These are phyloP conservation scores for Circaetus gallicus DNA, from an alignment of 2,113 vertebrate genomes.

Conservation along the genomic window DNA sequence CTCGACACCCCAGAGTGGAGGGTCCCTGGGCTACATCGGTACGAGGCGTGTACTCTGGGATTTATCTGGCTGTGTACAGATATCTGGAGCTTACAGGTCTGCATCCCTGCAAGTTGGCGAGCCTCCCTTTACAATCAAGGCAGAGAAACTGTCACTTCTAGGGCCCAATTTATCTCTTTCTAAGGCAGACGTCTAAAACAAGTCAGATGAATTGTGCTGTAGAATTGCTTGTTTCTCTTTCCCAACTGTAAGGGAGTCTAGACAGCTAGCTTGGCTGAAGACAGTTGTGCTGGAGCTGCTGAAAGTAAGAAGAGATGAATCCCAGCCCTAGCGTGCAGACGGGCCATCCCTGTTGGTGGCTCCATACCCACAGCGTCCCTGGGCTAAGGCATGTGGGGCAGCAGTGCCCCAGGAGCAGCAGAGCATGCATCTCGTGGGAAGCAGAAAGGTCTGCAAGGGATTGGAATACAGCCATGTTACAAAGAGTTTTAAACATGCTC, in stretches of 20 bases:
- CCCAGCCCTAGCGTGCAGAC: neutral
- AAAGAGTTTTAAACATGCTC: neutral
- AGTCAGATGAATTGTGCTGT: slow-evolving; percentile 6
- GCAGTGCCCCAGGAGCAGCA: neutral
- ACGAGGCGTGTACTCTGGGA: neutral
- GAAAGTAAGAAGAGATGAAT: neutral
- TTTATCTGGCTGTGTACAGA: neutral
- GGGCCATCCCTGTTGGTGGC: neutral
- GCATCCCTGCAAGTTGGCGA: neutral
- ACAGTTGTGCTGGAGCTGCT: neutral
- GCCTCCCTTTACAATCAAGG: neutral
- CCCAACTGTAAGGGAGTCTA: neutral
- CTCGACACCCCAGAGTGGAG: accelerated
- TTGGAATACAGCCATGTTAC: accelerated
- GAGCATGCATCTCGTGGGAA: neutral
- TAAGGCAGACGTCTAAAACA: neutral
- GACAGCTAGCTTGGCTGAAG: neutral
- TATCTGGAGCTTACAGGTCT: neutral
- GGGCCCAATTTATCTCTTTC: neutral
- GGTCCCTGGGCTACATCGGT: neutral
- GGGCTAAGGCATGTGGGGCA: accelerated
- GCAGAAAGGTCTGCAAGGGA: neutral
- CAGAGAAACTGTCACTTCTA: slow-evolving; percentile 4
- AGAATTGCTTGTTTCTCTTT: slow-evolving; percentile 25
- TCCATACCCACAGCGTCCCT: neutral